Evolutionary conservation across 2,113 vertebrate species (phyloP).

Genomic region (Isichthys henryi): DNA sequence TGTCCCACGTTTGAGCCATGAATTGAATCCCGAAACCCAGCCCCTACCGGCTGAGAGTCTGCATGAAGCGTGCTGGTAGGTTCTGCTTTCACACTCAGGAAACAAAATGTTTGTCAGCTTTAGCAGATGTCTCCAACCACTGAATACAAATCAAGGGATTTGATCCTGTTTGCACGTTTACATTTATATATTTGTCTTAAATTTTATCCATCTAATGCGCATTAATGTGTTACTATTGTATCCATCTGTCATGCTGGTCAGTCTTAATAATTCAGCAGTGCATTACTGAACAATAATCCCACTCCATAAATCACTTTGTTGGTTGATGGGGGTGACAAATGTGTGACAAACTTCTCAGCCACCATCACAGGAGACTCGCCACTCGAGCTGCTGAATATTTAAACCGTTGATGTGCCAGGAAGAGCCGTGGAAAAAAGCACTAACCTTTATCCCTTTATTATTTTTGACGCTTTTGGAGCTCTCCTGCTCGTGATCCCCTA

Average conservation of each 20-base stretch:
- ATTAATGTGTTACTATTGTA: slow-evolving; percentile 7
- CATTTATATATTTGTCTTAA: neutral
- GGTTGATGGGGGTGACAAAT: neutral
- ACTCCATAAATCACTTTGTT: slow-evolving; percentile 13
- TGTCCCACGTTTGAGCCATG: slow-evolving; percentile 63
- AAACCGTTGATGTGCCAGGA: neutral
- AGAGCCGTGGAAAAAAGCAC: neutral
- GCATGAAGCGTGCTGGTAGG: slow-evolving; percentile 51
- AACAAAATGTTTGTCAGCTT: slow-evolving; percentile 29
- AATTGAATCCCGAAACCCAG: slow-evolving; percentile 66
- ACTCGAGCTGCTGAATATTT: slow-evolving; percentile 15
- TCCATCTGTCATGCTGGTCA: neutral
- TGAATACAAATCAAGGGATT: neutral
- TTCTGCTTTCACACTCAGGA: slow-evolving; percentile 50
- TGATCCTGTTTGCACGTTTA: neutral
- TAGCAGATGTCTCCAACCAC: neutral
- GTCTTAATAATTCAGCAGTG: slow-evolving; percentile 23
- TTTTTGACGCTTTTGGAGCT: neutral
- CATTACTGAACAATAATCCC: slow-evolving; percentile 4
- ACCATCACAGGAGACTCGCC: neutral
- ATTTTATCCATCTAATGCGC: neutral
- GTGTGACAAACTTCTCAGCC: neutral
- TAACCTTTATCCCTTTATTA: neutral
- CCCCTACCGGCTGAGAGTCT: slow-evolving; percentile 61
- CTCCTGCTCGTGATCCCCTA: slow-evolving; percentile 5